phyloP scores from a whole-genome alignment of 2,888 invertebrate species.

The Acheta domesticus region DNA sequence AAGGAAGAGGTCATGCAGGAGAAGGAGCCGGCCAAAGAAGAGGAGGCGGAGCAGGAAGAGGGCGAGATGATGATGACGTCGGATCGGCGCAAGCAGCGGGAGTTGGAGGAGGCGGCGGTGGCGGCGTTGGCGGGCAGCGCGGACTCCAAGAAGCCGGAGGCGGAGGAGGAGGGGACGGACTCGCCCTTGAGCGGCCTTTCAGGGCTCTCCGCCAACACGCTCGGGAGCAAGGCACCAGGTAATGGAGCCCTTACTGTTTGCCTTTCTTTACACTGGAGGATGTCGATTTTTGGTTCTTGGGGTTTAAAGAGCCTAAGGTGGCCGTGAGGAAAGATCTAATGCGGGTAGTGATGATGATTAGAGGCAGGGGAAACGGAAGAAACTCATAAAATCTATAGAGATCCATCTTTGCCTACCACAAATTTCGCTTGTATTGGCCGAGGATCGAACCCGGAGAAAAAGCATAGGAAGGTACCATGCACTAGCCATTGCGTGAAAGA shows the following conservation, averaged over 20 bases:
- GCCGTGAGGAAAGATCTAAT: too few species aligned
- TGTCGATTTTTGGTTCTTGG: too few species aligned
- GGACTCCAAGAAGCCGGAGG: not conserved
- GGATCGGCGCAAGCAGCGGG: not conserved
- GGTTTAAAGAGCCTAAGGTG: too few species aligned
- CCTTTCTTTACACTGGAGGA: too few species aligned
- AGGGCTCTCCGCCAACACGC: conserved; percentile 59
- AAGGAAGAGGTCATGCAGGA: conserved; percentile 46
- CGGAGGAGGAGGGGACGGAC: not conserved
- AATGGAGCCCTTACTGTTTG: not conserved
- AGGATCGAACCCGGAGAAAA: too few species aligned
- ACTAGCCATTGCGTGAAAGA: too few species aligned
- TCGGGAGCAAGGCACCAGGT: conserved; percentile 50
- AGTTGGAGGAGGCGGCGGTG: conserved; percentile 20
- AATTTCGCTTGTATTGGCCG: too few species aligned
- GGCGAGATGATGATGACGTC: conserved; percentile 27
- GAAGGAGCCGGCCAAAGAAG: conserved; percentile 44
- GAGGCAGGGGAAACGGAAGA: too few species aligned
- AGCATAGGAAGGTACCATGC: too few species aligned
- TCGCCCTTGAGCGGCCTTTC: conserved; percentile 54
- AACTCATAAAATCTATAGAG: too few species aligned
- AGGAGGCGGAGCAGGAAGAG: conserved; percentile 41
- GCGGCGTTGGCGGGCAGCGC: conserved; percentile 18
- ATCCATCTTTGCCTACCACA: too few species aligned
- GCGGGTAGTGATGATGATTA: too few species aligned